Percentiles rank a stretch among this genome's conserved stretches.
Conservation (phyloP, 2,797 vertebrate species). For the Pelodytes ibericus region DNA sequence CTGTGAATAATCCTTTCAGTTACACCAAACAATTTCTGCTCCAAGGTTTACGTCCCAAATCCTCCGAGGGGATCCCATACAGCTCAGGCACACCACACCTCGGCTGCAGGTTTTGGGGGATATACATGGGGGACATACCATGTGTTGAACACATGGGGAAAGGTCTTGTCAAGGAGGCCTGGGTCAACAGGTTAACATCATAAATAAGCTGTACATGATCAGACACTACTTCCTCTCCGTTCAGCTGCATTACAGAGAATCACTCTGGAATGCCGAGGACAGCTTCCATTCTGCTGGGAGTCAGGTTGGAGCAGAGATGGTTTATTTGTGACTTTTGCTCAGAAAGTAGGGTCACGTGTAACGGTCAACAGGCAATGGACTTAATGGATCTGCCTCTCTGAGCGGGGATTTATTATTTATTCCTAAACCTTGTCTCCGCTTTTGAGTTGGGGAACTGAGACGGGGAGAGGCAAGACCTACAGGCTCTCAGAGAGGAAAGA, state of each 20-base stretch:
- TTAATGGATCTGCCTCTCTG: conserved; percentile 13
- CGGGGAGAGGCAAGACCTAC: background rate
- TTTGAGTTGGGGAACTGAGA: background rate
- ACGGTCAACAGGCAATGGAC: background rate
- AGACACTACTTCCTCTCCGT: conserved; percentile 40
- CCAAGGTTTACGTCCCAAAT: conserved; percentile 23
- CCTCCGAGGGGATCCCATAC: background rate
- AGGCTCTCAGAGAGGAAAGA: background rate
- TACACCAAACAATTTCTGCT: conserved; percentile 29
- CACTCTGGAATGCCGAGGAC: conserved; percentile 1
- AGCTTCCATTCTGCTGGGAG: background rate
- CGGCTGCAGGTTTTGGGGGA: conserved; percentile 16
- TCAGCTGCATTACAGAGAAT: conserved; percentile 52
- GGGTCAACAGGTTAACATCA: conserved; percentile 26
- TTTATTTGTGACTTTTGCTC: conserved; percentile 7
- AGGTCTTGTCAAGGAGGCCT: conserved; percentile 40
- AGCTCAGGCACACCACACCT: conserved; percentile 18
- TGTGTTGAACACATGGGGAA: conserved; percentile 58
- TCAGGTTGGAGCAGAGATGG: background rate
- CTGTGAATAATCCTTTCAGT: conserved; percentile 33
- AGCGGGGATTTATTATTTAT: background rate
- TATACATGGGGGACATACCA: conserved; percentile 25
- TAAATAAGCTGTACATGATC: conserved; percentile 58
- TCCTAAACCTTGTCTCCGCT: background rate
- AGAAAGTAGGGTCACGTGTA: conserved; percentile 11